Conservation (phyloP, 1,140 invertebrate genomes). For the Aphidius ervi region DNA sequence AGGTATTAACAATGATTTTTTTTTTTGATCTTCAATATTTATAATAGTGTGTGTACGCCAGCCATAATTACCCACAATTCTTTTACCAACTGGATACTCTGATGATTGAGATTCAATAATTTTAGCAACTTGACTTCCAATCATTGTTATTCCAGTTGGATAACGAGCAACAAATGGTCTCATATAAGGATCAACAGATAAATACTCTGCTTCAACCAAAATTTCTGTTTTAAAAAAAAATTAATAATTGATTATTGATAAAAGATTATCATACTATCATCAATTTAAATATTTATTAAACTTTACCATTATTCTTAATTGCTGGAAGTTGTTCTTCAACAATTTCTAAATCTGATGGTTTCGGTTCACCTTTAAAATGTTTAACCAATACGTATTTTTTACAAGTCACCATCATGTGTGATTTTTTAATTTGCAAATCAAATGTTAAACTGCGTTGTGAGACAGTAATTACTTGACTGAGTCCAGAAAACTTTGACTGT, state of each 20-base stretch:
- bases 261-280: no score
- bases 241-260: background rate
- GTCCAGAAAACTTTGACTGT: no score
- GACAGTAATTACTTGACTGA: no score
- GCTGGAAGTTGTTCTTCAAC: constrained; percentile 62
- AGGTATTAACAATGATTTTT: background rate
- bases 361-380: constrained; percentile 63
- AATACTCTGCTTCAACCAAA: constrained; percentile 61
- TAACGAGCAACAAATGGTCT: constrained; percentile 53
- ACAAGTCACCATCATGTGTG: constrained; percentile 51
- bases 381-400: constrained; percentile 60
- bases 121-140: constrained; percentile 61
- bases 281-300: background rate
- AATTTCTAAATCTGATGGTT: constrained; percentile 60
- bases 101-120: constrained; percentile 62
- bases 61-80: constrained; percentile 57
- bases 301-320: constrained; percentile 61
- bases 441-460: constrained; percentile 18
- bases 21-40: constrained; percentile 25
- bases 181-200: constrained; percentile 73
- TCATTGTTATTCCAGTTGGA: constrained; percentile 58
- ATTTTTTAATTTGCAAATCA: constrained; percentile 38
- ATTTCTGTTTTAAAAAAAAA: constrained; percentile 52
- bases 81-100: constrained; percentile 59
- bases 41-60: constrained; percentile 57